Percentiles rank a stretch among this genome's conserved stretches.
phyloP scores from a whole-genome alignment of 1,140 invertebrate species.

The Caligus rogercresseyi region DNA sequence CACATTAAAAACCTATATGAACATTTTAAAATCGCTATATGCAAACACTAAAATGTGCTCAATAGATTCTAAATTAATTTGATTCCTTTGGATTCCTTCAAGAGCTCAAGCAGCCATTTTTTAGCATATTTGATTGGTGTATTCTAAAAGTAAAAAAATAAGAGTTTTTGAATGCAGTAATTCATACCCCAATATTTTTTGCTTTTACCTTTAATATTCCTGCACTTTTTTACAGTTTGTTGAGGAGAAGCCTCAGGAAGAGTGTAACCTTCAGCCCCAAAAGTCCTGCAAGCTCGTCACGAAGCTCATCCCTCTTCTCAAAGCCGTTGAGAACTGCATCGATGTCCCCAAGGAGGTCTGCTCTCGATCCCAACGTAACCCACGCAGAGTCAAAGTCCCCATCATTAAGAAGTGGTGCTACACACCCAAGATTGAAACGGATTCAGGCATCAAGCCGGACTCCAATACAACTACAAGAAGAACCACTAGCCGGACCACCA shows the following conservation, averaged over 20 bases:
- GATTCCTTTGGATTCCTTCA: too few species aligned
- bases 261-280: conserved; percentile 1
- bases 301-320: conserved; percentile 6
- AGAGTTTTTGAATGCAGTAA: too few species aligned
- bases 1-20: too few species aligned
- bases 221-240: neutral
- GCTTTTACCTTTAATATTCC: neutral
- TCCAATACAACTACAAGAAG: neutral
- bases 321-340: conserved; percentile 12
- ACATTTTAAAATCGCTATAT: too few species aligned
- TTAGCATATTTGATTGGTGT: too few species aligned
- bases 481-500: neutral
- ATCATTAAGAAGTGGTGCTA: conserved; percentile 20
- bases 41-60: too few species aligned
- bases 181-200: neutral
- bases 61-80: too few species aligned
- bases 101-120: too few species aligned
- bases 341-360: conserved; percentile 19
- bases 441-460: neutral
- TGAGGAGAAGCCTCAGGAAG: neutral
- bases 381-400: conserved; percentile 10
- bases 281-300: neutral
- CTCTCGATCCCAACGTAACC: neutral
- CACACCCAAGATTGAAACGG: neutral
- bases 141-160: too few species aligned